These are phyloP conservation scores for Tachina lurida DNA, from an alignment of 2,888 invertebrate genomes.

Conservation along the genomic window DNA sequence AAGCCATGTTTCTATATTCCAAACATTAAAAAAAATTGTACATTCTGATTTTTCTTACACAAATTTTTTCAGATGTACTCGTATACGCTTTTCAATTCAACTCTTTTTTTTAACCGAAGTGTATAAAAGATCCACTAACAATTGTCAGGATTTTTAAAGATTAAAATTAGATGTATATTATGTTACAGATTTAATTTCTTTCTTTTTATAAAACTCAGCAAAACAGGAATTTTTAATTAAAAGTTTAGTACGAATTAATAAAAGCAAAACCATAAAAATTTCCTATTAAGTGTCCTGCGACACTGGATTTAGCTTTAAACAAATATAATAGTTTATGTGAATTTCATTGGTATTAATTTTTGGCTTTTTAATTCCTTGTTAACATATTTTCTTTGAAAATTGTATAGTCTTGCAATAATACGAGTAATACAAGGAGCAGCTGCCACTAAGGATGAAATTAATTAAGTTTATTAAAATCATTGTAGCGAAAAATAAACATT, in stretches of 20 bases:
- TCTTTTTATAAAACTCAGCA: background rate
- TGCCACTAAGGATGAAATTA: slow-evolving; percentile 36
- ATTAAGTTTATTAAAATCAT: slow-evolving; percentile 43
- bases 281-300: background rate
- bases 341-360: slow-evolving; percentile 46
- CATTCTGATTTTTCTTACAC: too few species aligned
- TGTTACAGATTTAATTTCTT: slow-evolving; percentile 46
- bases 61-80: too few species aligned
- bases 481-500: slow-evolving; percentile 41
- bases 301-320: slow-evolving; percentile 27
- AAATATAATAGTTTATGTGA: slow-evolving; percentile 27
- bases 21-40: too few species aligned
- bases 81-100: too few species aligned
- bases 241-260: background rate
- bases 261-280: background rate
- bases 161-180: slow-evolving; percentile 57
- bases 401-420: background rate
- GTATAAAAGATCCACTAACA: slow-evolving; percentile 3
- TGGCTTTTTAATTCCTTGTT: slow-evolving; percentile 63
- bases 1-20: too few species aligned
- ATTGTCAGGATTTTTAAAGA: slow-evolving; percentile 62
- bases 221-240: background rate
- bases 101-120: too few species aligned
- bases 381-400: slow-evolving; percentile 29
- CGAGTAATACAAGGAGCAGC: slow-evolving; percentile 24